Conservation (phyloP, 2,113 vertebrate genomes). For the Hiodon alosoides region DNA sequence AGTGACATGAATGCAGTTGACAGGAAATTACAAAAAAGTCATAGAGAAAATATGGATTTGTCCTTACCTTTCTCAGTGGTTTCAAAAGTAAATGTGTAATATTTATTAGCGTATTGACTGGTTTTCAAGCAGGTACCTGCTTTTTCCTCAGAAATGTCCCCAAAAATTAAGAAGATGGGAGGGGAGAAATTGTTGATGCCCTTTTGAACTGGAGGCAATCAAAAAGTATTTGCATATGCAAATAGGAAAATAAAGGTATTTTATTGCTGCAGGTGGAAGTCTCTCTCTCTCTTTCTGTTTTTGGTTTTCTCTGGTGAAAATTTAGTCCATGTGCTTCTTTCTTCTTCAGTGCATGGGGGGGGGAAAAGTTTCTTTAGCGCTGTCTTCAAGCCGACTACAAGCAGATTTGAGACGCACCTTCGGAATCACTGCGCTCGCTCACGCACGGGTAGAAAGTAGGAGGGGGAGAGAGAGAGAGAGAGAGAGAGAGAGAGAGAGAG, state of each 20-base stretch:
- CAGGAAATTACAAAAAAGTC: constrained; percentile 16
- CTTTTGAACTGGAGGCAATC: constrained; percentile 39
- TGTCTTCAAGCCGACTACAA: constrained; percentile 54
- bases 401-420: constrained; percentile 68
- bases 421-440: constrained; percentile 56
- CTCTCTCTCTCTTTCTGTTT: constrained; percentile 34
- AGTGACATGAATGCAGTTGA: constrained; percentile 40
- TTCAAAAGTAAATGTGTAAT: constrained; percentile 19
- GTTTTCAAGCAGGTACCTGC: constrained; percentile 53
- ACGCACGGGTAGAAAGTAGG: constrained; percentile 65
- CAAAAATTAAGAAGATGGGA: constrained; percentile 47
- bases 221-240: constrained; percentile 46
- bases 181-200: constrained; percentile 39
- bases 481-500: constrained; percentile 31
- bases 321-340: constrained; percentile 56
- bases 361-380: constrained; percentile 47
- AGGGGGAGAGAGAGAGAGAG: constrained; percentile 47
- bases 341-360: constrained; percentile 29
- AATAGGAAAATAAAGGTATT: constrained; percentile 28
- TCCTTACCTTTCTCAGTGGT: constrained; percentile 56
- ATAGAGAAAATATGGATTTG: constrained; percentile 16
- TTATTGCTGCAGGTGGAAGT: constrained; percentile 40
- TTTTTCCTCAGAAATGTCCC: constrained; percentile 58
- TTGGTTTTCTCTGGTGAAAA: constrained; percentile 47
- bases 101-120: constrained; percentile 29